These are phyloP conservation scores for Muscicapa adusta DNA, from an alignment of 2,113 vertebrate species.

Conservation along the genomic window DNA sequence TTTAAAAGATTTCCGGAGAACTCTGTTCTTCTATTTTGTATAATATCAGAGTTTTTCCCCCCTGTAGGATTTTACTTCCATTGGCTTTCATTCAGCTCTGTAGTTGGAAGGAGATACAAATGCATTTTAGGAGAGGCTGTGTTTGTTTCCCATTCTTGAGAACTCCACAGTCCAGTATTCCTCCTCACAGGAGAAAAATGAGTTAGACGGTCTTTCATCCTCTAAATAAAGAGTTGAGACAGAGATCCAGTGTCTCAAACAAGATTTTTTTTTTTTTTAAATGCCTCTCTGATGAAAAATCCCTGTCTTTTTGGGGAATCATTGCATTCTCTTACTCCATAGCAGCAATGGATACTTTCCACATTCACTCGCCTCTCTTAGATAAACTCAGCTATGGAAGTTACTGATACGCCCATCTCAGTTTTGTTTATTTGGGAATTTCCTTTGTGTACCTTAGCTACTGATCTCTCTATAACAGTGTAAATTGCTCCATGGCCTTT, in stretches of 20 bases:
- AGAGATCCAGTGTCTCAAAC: neutral
- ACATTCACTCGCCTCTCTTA: neutral
- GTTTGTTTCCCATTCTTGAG: neutral
- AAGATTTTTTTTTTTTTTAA: neutral
- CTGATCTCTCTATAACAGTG: neutral
- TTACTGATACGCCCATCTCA: neutral
- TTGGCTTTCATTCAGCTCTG: neutral
- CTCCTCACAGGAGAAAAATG: neutral
- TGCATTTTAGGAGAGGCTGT: neutral
- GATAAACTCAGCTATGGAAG: neutral
- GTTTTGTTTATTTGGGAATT: neutral
- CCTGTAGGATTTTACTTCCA: neutral
- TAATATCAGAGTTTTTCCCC: neutral
- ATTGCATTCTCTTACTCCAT: neutral
- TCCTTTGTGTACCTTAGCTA: neutral
- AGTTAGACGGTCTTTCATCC: neutral
- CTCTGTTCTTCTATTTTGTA: neutral
- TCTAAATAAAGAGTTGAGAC: neutral
- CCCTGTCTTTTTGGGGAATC: neutral
- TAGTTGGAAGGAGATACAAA: neutral
- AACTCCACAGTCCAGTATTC: neutral
- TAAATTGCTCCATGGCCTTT: neutral
- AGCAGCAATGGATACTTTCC: neutral
- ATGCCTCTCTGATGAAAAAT: neutral
- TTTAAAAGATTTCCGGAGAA: neutral